Conservation (phyloP, 2,888 invertebrate genomes). For the Drosophila nr. perissopoda region DNA sequence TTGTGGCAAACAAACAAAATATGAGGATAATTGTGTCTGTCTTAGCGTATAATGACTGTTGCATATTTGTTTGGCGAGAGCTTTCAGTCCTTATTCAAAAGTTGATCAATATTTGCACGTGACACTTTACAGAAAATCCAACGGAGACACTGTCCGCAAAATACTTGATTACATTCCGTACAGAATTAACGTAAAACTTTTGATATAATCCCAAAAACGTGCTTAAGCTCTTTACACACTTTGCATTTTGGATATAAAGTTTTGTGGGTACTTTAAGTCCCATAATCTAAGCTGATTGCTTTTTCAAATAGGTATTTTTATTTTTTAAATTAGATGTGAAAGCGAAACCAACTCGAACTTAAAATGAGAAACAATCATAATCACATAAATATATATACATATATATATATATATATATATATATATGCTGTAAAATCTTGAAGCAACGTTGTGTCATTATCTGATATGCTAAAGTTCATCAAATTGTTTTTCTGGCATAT, state of each 20-base stretch:
- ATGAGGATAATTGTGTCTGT: not conserved
- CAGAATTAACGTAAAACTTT: conserved; percentile 6
- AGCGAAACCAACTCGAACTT: not conserved
- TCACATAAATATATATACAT: not conserved
- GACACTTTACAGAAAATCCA: conserved; percentile 1
- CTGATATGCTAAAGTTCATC: not conserved
- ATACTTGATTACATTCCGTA: conserved; percentile 11
- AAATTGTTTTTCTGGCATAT: conserved; percentile 1
- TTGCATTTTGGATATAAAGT: conserved; percentile 6
- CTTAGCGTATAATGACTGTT: not conserved
- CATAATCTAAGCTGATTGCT: conserved; percentile 27
- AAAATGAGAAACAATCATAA: not conserved
- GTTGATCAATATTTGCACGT: conserved; percentile 11
- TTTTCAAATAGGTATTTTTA: not conserved
- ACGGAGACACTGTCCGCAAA: not conserved
- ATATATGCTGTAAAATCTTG: not conserved
- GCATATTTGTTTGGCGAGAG: not conserved
- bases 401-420: not conserved
- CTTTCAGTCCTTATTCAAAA: not conserved
- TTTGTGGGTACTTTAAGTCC: not conserved
- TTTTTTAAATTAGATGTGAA: not conserved
- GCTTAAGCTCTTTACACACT: conserved; percentile 26
- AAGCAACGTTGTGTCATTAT: not conserved
- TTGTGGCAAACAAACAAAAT: not conserved
- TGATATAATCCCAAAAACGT: conserved; percentile 27